Evolutionary conservation across 2,113 vertebrate genomes (phyloP).

Genomic region (Trinectes maculatus): DNA sequence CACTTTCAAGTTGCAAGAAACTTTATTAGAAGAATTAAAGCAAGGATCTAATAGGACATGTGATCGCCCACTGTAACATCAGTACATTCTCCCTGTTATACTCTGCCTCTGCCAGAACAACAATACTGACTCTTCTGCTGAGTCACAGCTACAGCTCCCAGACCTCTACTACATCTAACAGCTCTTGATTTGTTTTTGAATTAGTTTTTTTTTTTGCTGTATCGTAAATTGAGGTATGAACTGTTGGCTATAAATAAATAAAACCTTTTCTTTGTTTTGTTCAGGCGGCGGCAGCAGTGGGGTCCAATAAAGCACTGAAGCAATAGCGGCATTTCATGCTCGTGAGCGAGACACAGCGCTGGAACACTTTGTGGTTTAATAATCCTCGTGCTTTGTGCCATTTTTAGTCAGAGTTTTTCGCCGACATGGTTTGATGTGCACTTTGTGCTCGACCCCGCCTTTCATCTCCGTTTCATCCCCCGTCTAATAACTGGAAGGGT

Average conservation of each 20-base stretch:
- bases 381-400: not conserved
- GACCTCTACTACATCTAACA: not conserved
- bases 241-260: not conserved
- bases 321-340: not conserved
- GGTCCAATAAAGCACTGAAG: not conserved
- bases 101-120: no score
- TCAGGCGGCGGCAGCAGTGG: not conserved
- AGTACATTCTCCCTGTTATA: no score
- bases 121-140: not conserved
- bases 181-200: no score
- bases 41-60: no score
- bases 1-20: no score
- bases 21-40: no score
- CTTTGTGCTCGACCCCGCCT: constrained; percentile 19
- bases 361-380: not conserved
- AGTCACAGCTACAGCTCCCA: not conserved
- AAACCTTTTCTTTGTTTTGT: not conserved
- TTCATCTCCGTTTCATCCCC: constrained; percentile 39
- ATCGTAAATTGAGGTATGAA: no score
- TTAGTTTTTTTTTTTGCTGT: no score
- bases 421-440: constrained; percentile 28
- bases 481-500: constrained; percentile 2
- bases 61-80: no score
- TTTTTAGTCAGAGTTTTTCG: no score
- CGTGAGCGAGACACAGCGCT: not conserved